Percentiles rank a stretch among this genome's conserved stretches.
Evolutionary conservation across 2,797 vertebrate genomes (phyloP).

Genomic region (Triplophysa yarkandensis): DNA sequence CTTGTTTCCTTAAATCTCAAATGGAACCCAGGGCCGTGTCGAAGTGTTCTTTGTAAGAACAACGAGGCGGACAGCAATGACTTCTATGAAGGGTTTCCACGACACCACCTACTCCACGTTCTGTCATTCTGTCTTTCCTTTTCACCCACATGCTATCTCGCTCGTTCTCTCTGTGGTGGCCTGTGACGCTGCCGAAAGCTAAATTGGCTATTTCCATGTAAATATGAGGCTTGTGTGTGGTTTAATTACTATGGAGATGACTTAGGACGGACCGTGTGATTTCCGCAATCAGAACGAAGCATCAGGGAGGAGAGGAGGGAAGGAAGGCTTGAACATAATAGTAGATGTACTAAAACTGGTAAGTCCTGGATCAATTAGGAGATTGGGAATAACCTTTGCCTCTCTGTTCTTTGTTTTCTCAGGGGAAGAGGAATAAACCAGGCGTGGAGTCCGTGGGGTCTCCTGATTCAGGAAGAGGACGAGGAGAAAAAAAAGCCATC

Average conservation of each 20-base stretch:
- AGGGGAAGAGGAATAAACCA: conserved; percentile 82
- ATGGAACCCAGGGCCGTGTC: conserved; percentile 9
- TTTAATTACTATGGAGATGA: conserved; percentile 65
- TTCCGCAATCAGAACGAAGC: conserved; percentile 72
- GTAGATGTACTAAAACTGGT: conserved; percentile 22
- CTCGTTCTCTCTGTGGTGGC: conserved; percentile 37
- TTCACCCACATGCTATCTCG: conserved; percentile 4
- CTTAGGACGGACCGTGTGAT: conserved; percentile 65
- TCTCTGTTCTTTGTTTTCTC: conserved; percentile 6
- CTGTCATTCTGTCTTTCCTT: conserved; percentile 14
- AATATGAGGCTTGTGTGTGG: conserved; percentile 70
- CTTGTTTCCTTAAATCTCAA: conserved; percentile 1
- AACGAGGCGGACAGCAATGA: conserved; percentile 29
- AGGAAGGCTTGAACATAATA: not conserved
- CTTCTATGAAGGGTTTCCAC: conserved; percentile 39
- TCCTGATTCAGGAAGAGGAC: conserved; percentile 79
- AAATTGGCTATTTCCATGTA: conserved; percentile 74
- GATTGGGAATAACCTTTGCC: conserved; percentile 47
- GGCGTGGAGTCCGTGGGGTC: conserved; percentile 78
- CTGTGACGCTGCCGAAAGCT: conserved; percentile 29
- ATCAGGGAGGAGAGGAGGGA: conserved; percentile 56
- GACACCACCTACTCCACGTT: conserved; percentile 27
- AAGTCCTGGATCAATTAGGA: conserved; percentile 44
- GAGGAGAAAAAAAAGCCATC: conserved; percentile 86
- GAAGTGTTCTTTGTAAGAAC: not conserved